These are phyloP conservation scores for Tenodera sinensis DNA, from an alignment of 2,888 invertebrate genomes.

Conservation along the genomic window DNA sequence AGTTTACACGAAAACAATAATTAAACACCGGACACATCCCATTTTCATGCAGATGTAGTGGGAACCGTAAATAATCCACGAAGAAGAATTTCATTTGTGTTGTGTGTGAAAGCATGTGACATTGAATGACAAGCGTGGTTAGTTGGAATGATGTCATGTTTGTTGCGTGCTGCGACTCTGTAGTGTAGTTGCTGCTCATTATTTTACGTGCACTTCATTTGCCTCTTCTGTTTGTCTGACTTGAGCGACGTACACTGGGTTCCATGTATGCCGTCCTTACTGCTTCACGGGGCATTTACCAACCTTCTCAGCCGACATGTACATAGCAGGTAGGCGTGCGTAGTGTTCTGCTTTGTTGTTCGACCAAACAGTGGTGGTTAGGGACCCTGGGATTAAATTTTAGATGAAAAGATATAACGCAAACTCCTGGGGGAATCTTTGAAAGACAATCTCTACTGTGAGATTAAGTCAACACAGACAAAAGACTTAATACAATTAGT, in stretches of 20 bases:
- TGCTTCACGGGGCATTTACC: too few relatives aligned
- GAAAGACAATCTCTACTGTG: too few relatives aligned
- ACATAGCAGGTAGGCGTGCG: too few relatives aligned
- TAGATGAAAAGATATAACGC: too few relatives aligned
- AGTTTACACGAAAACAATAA: neutral
- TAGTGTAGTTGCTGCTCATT: neutral
- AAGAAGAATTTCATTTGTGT: neutral
- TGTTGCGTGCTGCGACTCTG: neutral
- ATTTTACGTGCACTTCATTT: neutral
- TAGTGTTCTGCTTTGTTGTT: too few relatives aligned
- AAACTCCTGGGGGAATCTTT: too few relatives aligned
- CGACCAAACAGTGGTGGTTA: too few relatives aligned
- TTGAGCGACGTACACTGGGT: neutral
- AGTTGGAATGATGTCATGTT: neutral
- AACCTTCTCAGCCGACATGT: too few relatives aligned
- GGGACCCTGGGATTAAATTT: too few relatives aligned
- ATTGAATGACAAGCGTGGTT: neutral
- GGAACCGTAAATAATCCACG: neutral
- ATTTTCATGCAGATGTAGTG: neutral
- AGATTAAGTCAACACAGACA: too few relatives aligned
- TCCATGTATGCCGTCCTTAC: too few relatives aligned
- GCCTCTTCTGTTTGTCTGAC: neutral
- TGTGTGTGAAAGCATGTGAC: neutral
- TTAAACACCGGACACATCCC: neutral
- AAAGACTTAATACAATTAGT: too few relatives aligned